Base-by-base conservation (phyloP, 2,113 vertebrate species). In the Proterorhinus semilunaris region DNA sequence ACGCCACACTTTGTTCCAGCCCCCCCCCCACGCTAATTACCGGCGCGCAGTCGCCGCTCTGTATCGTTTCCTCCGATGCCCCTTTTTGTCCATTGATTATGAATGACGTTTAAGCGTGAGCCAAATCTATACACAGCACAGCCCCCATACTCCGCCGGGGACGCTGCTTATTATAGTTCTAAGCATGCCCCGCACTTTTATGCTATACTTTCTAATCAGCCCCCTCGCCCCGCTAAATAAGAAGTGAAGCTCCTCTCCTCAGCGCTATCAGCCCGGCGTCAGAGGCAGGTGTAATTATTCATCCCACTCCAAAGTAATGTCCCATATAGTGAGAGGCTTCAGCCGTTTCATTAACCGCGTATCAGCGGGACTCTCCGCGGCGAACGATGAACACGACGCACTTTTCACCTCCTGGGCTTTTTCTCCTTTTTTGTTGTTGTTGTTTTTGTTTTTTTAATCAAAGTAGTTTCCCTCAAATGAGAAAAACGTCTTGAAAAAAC, bases 341-440 rank as follows among this genome's bases (percentile, higher is more conserved):
- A 69, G 72, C 42, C 65, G 4, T 79, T 83, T 77, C 85, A 87
- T 87, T 70, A 79, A 49, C 69, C 49, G 79, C 72, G 74, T 63
- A 76, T 87, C 65, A 80, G 66, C 62, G 62, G 66, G 71, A 79
- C 58, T 59, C 71, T 69, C 75, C 62, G 68, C 21, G 74, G 69
- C 68, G 2, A 79, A 79, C 71, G 72, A 69, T 79, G 64, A 75
- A 62, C 21, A 67, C 55, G 78, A 3, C 62, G 54, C 71, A 74
- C 55, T 53, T 63, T 62, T 81, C 59, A 53, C 46, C 69, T 70
- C 66, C 2, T 0, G 53, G 69, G 81, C 74, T 66, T 79, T 79
- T 53, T 21, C 21, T 21, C 21, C 21, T 21, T 21, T 21, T 21
- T 21, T 36, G n/a, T n/a, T n/a, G n/a, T 36, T 4, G 2, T 36